phyloP scores from a whole-genome alignment of 2,888 invertebrate species.

The Chirona hameri region DNA sequence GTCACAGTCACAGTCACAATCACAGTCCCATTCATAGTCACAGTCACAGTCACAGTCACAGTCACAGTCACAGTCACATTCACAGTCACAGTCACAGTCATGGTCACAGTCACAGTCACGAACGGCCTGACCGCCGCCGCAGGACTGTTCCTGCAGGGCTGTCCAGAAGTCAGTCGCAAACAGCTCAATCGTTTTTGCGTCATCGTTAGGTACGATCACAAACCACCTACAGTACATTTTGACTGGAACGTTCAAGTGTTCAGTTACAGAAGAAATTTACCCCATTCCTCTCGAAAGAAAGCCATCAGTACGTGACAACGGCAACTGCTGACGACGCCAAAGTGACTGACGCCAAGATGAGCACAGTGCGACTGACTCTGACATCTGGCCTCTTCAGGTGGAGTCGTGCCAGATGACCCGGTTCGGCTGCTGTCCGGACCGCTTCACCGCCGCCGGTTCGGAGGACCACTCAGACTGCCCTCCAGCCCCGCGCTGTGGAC shows the following conservation, averaged over 20 bases:
- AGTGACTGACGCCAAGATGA: background rate
- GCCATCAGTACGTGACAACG: background rate
- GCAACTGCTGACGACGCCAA: background rate
- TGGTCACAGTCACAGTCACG: too few species aligned
- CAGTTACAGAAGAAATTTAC: background rate
- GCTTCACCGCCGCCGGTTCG: constrained; percentile 33
- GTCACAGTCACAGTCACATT: too few species aligned
- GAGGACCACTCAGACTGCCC: constrained; percentile 33
- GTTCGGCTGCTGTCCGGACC: constrained; percentile 37
- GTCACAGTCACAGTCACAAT: too few species aligned
- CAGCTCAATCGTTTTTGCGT: background rate
- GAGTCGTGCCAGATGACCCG: constrained; percentile 4
- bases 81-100: too few species aligned
- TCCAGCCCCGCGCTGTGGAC: constrained; percentile 29
- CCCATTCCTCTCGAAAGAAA: background rate
- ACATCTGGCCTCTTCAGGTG: background rate
- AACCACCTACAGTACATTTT: background rate
- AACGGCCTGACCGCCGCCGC: background rate
- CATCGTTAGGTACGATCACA: background rate
- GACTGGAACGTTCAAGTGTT: background rate
- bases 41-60: too few species aligned
- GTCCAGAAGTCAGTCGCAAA: background rate
- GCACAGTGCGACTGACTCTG: too few species aligned
- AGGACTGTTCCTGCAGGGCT: background rate
- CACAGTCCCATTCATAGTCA: too few species aligned